Evolutionary conservation across 2,797 vertebrate species (phyloP).

Genomic region (Hemibagrus guttatus): DNA sequence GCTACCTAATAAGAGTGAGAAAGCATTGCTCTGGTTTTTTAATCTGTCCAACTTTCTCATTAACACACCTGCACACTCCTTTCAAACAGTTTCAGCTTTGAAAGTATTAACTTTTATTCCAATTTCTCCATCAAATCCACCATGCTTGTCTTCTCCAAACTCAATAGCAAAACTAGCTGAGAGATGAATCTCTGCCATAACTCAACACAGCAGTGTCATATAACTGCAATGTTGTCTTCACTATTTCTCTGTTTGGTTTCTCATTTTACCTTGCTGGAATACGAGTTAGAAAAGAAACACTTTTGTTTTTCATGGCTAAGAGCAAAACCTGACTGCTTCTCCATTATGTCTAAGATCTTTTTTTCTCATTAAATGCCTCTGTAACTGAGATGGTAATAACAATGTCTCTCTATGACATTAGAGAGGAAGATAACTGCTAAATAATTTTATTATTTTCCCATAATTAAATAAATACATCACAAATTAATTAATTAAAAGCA

Average conservation of each 20-base stretch:
- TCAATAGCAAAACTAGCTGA: background rate
- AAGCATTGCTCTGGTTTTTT: background rate
- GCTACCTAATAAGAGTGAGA: background rate
- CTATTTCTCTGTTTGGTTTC: background rate
- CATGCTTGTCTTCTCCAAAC: background rate
- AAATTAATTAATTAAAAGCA: background rate
- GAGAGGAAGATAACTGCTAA: background rate
- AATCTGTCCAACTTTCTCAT: background rate
- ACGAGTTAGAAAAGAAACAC: background rate
- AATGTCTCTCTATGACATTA: background rate
- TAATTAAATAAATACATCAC: background rate
- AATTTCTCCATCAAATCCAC: background rate
- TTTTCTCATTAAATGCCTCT: background rate
- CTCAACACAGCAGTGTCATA: background rate
- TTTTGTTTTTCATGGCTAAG: background rate
- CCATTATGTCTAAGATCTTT: background rate
- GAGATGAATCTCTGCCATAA: background rate
- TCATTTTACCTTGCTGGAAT: background rate
- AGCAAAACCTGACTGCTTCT: background rate
- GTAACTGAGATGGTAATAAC: background rate
- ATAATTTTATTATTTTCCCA: background rate
- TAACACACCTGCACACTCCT: background rate
- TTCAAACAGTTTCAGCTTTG: background rate
- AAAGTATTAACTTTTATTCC: background rate
- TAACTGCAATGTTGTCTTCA: constrained; percentile 10